Base-by-base conservation (phyloP, 1,140 invertebrate species). In the Drosophila parabipectinata region DNA sequence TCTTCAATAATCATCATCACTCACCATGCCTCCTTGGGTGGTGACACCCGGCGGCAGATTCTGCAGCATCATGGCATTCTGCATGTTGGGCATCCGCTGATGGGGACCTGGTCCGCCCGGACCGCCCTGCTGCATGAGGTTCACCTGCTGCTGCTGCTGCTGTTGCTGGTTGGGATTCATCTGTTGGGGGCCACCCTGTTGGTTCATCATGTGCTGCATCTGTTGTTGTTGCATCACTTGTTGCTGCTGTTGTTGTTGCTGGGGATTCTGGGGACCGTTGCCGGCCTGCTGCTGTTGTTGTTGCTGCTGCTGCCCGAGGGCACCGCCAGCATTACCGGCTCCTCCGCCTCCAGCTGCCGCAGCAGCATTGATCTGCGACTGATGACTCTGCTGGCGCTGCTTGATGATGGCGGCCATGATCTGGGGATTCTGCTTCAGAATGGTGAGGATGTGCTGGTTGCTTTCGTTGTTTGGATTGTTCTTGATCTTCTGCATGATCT, bases 351-450 rank as follows among this genome's bases (percentile, higher is more conserved):
- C 72, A 21, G 72, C 83, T 69, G 90, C 75, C 48, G 79, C 82
- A 30, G 69, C 69, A 18, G 81, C 82, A 90, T 92, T 89, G 5
- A 90, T 76, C 78, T 92, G 89, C 63, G 91, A 91, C 37, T 92
- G 90, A 93, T 97, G 95, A 90, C 97, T 92, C 54, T 92, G 90
- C 93, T 97, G 95, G 91, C 97, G 93, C 92, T 98, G 97, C 92
- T 98, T 98, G 56, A 99, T 98, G 90, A 99, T 98, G 51, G 98
- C 97, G 57, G 98, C 98, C 98, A 99, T 99, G 9, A 99, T 93
- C 64, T 97, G 97, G 47, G 98, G 98, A 93, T 99, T 98, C 48
- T 96, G 96, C 92, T 98, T 98, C 47, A 99, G 94, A 81, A 99
- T 98, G 77, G 96, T 95, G 26, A 99, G 93, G 53, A 99, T 97